Percentiles rank a stretch among this genome's conserved stretches.
phyloP scores from a whole-genome alignment of 2,113 vertebrate genomes.

The Halichoerus grypus region DNA sequence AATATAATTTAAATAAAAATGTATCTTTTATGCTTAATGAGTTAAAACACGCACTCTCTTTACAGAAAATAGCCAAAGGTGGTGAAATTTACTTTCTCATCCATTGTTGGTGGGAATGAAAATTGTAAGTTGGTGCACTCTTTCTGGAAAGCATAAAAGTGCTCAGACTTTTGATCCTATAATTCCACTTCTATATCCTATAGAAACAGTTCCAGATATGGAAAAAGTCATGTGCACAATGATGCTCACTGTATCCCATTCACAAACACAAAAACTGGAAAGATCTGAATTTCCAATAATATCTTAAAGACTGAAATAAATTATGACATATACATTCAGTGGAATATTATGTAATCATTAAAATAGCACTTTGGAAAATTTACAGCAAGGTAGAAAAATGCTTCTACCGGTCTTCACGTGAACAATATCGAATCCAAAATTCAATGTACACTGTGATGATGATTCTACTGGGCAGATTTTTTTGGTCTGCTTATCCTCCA shows the following conservation, averaged over 20 bases:
- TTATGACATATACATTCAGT: not conserved
- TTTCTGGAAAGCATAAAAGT: constrained; percentile 33
- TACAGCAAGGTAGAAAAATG: not conserved
- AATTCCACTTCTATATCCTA: not conserved
- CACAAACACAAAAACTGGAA: not conserved
- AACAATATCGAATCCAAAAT: not conserved
- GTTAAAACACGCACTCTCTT: not conserved
- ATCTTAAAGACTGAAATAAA: constrained; percentile 47
- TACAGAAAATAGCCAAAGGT: constrained; percentile 20
- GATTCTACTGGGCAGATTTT: not conserved
- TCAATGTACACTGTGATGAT: not conserved
- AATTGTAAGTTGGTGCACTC: not conserved
- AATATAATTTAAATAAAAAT: constrained; percentile 47
- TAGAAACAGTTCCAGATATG: constrained; percentile 36
- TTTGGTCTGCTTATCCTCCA: not conserved
- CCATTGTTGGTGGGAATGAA: not conserved
- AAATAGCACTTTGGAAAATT: constrained; percentile 13
- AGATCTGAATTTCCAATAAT: not conserved
- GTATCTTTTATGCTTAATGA: not conserved
- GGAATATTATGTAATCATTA: constrained; percentile 11
- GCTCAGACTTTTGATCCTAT: not conserved
- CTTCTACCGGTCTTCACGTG: not conserved
- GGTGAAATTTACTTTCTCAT: constrained; percentile 51
- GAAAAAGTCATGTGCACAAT: not conserved
- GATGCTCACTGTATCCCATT: not conserved